Evolutionary conservation across 2,113 vertebrate genomes (phyloP).

Genomic region (Ciconia maguari): DNA sequence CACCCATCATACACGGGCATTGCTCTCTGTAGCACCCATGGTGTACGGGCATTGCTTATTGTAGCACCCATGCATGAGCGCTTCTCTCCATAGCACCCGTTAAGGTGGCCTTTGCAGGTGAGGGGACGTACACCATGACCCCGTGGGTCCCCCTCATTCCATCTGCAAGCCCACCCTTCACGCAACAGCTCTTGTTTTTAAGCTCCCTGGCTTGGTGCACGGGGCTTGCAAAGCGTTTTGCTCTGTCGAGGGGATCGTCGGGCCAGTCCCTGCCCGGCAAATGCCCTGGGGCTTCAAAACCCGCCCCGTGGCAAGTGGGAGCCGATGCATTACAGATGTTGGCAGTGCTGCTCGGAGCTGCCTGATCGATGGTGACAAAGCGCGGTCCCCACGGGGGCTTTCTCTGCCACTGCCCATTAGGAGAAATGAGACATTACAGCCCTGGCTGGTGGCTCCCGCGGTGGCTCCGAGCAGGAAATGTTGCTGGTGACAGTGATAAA

Average conservation of each 20-base stretch:
- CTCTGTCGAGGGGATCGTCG: accelerated
- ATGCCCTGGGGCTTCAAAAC: accelerated
- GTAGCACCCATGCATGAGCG: neutral
- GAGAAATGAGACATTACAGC: neutral
- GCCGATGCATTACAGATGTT: neutral
- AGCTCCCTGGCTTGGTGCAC: accelerated
- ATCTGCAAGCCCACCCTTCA: neutral
- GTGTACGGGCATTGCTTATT: neutral
- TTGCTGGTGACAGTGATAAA: neutral
- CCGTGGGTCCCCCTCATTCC: neutral
- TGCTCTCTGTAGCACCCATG: neutral
- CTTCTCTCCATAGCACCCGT: neutral
- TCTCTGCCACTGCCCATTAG: slow-evolving; percentile 8
- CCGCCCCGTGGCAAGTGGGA: accelerated
- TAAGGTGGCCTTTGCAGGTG: neutral
- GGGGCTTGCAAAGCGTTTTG: neutral
- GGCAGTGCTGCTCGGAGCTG: accelerated
- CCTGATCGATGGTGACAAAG: slow-evolving; percentile 9
- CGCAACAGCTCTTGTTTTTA: neutral
- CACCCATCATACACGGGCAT: too few relatives aligned
- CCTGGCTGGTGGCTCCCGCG: accelerated
- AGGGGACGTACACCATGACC: too few relatives aligned
- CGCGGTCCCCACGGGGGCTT: neutral
- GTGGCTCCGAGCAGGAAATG: neutral
- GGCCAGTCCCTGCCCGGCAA: neutral